Conservation (phyloP, 1,140 invertebrate species). For the Caenorhabditis brenneri region DNA sequence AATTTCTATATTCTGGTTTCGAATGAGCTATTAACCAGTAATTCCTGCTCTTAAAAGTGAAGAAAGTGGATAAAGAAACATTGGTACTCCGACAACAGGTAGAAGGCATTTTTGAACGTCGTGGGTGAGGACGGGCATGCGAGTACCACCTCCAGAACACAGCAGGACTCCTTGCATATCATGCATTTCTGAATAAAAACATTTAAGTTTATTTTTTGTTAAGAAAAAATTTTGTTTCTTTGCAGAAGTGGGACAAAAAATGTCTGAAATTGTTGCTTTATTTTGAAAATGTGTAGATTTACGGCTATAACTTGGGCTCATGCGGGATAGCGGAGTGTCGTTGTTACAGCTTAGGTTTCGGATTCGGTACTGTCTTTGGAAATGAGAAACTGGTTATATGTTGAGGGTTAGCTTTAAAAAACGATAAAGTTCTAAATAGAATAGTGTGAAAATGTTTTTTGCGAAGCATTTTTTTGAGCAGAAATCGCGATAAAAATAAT, state of each 20-base stretch:
- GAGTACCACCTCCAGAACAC: conserved; percentile 16
- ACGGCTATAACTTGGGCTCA: not conserved
- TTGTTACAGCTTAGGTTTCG: not conserved
- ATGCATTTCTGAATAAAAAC: too few species aligned
- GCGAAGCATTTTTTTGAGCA: too few species aligned
- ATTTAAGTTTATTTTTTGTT: too few species aligned
- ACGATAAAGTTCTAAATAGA: too few species aligned
- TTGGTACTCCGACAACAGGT: conserved; percentile 37
- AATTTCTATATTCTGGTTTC: not conserved
- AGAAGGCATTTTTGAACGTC: conserved; percentile 47
- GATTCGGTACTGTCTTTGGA: not conserved
- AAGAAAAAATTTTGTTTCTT: too few species aligned
- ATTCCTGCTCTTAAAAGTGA: conserved; percentile 34
- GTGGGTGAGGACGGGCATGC: conserved; percentile 35
- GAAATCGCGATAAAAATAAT: too few species aligned
- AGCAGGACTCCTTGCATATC: conserved; percentile 43
- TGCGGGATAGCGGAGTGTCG: not conserved
- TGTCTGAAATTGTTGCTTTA: not conserved
- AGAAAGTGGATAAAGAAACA: conserved; percentile 49
- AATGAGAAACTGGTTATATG: not conserved
- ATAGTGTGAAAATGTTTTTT: too few species aligned
- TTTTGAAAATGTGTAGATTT: conserved; percentile 25
- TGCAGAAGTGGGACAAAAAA: too few species aligned
- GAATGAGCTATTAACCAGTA: conserved; percentile 18
- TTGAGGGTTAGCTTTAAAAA: not conserved